Base-by-base conservation (phyloP, 1,140 invertebrate genomes). In the Dolichoris vasculosae region DNA sequence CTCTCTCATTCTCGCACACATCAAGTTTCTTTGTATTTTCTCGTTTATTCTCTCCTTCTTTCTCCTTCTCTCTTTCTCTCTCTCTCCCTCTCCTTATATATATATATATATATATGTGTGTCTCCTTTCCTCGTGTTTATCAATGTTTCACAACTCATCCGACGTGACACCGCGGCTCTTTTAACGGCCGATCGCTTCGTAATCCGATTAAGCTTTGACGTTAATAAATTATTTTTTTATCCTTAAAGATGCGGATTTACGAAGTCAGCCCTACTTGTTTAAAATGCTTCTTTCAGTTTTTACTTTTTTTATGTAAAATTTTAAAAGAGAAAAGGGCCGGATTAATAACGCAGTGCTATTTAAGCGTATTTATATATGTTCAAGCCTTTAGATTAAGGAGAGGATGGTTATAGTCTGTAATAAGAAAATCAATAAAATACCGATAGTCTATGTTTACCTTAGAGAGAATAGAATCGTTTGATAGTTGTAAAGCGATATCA, bases 141-240 rank as follows among this genome's bases (percentile, higher is more conserved):
- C 89, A 83, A 46, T 80, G 75, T 88, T 88, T 87, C 88, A 86
- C 87, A 85, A 82, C 55, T 84, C 85, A 87, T 87, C 87, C 85
- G 87, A 89, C 87, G 88, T 86, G 88, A 88, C 87, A 87, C 67
- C 76, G 51, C 82, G 88, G 89, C 89, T 89, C 89, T 90, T 90
- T 90, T 89, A 90, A 90, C 89, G 88, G 80, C 86, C 75, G 59
- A 71, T 17, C 76, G 83, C 83, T 79, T 48, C 59, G 48, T 78
- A 73, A 84, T 84, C 83, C 83, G 83, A 84, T 84, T 84, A 79
- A 80, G 48, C 75, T 84, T 78, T 80, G 77, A 84, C 64, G 77
- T 84, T 80, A 84, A 84, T 84, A 69, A 79, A 71, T 84, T 55
- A 71, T 84, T 84, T 78, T 55, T 78, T 78, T 78, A 83, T 75